A percentile compares a stretch with the other conserved stretches of the same genome.
phyloP scores from a whole-genome alignment of 2,113 vertebrate genomes.

The Microcebus ravelobensis region DNA sequence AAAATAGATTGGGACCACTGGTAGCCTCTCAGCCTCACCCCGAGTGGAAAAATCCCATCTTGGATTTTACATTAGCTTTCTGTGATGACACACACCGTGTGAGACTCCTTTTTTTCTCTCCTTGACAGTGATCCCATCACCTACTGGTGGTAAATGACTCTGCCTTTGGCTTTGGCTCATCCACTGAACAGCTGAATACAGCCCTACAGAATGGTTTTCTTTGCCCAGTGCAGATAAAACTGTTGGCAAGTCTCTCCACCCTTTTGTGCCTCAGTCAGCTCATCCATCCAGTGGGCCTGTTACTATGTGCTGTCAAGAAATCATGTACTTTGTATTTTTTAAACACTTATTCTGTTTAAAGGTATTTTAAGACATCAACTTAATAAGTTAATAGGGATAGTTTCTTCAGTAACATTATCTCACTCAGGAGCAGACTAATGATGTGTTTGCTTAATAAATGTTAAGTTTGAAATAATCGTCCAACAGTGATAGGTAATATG shows the following conservation, averaged over 20 bases:
- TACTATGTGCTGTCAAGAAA: not conserved
- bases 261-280: not conserved
- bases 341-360: not conserved
- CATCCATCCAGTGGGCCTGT: not conserved
- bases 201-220: too few relatives aligned
- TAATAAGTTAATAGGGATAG: not conserved
- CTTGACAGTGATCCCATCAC: slow-evolving; percentile 5
- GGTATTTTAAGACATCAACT: not conserved
- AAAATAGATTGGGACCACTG: not conserved
- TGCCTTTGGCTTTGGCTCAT: not conserved
- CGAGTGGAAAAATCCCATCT: not conserved
- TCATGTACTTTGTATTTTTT: not conserved
- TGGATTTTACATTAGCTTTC: slow-evolving; percentile 17
- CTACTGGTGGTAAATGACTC: not conserved
- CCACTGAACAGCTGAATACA: not conserved
- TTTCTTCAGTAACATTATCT: slow-evolving; percentile 2
- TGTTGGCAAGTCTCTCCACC: not conserved
- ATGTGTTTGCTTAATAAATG: not conserved
- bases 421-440: not conserved
- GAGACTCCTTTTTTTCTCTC: slow-evolving; percentile 37
- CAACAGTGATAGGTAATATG: not conserved
- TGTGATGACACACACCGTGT: not conserved
- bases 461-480: slow-evolving; percentile 23
- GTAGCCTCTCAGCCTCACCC: not conserved
- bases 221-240: not conserved